Base-by-base conservation (phyloP, 2,113 vertebrate species). In the Rostratula benghalensis region DNA sequence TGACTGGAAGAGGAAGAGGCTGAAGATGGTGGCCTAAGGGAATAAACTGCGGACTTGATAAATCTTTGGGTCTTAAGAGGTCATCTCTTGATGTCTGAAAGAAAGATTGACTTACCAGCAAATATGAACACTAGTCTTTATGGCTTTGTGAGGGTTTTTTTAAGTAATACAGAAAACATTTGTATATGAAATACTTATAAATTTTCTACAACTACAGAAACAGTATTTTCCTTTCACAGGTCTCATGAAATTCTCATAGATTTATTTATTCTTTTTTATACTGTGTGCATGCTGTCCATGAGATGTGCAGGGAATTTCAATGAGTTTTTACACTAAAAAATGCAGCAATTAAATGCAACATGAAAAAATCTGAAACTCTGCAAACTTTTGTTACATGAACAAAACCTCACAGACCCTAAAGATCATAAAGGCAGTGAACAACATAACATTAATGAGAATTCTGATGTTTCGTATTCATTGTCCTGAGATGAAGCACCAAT, bases 41-140 rank as follows among this genome's bases (percentile, higher is more conserved):
- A 97, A 98, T 97, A 97, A 97, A 98, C 91, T 97, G 98, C 97
- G 98, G 98, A 97, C 98, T 98, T 98, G 98, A 98, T 98, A 98
- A 98, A 98, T 98, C 97, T 98, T 97, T 97, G 95, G 98, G 98
- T 98, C 97, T 97, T 85, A 70, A 98, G 97, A 98, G 98, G 98
- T 98, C 98, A 98, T 89, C 95, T 93, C 97, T 98, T 98, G 96
- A 98, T 98, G 97, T 97, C 96, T 97, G 92, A 93, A 97, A 98
- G 97, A 98, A 97, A 98, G 97, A 98, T 97, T 97, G 98, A 98
- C 97, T 98, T 94, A 83, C 93, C 95, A 97, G 96, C 86, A 97
- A 97, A 98, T 97, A 97, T 75, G 93, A 98, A 94, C 84, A 94
- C 89, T 93, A 87, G 83, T 91, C 87, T 92, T 91, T 95, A 95